These are phyloP conservation scores for Temnopleurus reevesii DNA, from an alignment of 53 echinoderm and acorn worm species.

Conservation along the genomic window DNA sequence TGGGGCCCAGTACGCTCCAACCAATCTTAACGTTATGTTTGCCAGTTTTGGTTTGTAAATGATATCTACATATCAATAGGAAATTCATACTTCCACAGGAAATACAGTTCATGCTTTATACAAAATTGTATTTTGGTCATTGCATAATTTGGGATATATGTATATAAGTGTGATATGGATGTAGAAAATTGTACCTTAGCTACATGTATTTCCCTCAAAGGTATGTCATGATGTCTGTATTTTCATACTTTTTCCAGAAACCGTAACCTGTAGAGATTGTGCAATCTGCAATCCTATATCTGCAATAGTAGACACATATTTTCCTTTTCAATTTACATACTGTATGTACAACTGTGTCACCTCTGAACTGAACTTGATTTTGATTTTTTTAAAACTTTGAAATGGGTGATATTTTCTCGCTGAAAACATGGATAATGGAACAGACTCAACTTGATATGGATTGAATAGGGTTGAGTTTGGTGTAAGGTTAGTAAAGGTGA, in stretches of 20 bases:
- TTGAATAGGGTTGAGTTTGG: background rate
- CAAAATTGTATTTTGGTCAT: background rate
- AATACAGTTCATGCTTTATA: background rate
- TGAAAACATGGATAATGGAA: too few species aligned
- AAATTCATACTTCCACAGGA: slow-evolving; percentile 5
- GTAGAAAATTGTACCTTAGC: background rate
- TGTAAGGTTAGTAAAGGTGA: background rate
- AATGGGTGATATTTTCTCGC: too few species aligned
- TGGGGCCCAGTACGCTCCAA: background rate
- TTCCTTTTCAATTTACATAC: background rate
- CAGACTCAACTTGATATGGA: background rate
- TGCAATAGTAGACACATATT: background rate
- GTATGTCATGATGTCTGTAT: background rate
- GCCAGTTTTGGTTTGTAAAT: background rate
- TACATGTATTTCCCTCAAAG: background rate
- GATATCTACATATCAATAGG: background rate
- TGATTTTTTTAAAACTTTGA: too few species aligned
- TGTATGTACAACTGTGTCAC: background rate
- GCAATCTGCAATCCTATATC: too few species aligned
- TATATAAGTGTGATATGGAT: background rate
- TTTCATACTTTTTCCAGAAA: too few species aligned
- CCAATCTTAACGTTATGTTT: background rate
- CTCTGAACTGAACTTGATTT: too few species aligned
- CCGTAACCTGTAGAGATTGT: too few species aligned
- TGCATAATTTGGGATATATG: background rate